A percentile compares a stretch with the other conserved stretches of the same genome.
phyloP scores from a whole-genome alignment of 2,888 invertebrate genomes.

The Rhamphomyia laevipes region DNA sequence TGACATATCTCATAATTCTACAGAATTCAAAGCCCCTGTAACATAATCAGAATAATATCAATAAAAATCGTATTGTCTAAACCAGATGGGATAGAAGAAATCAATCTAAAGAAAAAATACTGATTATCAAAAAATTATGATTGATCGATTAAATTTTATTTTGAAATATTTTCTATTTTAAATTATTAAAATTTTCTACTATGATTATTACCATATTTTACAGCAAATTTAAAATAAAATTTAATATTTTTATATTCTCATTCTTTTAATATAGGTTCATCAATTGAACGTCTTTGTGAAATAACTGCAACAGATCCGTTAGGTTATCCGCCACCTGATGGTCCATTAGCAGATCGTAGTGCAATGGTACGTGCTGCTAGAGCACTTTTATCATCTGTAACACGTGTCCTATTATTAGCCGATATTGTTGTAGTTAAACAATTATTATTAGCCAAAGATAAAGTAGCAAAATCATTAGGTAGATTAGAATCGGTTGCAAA shows the following conservation, averaged over 20 bases:
- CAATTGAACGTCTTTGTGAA: constrained; percentile 85
- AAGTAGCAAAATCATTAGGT: constrained; percentile 77
- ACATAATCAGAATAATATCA: no score
- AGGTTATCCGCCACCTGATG: constrained; percentile 45
- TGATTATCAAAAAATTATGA: no score
- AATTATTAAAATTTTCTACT: no score
- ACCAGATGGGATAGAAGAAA: no score
- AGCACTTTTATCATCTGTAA: constrained; percentile 87
- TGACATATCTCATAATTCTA: no score
- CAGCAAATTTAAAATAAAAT: background rate
- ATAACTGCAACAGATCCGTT: constrained; percentile 45
- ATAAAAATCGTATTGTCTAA: no score
- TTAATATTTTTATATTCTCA: no score
- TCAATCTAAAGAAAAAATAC: no score
- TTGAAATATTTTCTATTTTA: no score
- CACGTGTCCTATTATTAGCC: constrained; percentile 86
- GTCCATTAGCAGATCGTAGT: constrained; percentile 54
- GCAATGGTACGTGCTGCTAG: constrained; percentile 84
- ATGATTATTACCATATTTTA: no score
- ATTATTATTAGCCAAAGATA: constrained; percentile 88
- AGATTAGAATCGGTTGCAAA: constrained; percentile 78
- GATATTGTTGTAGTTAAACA: constrained; percentile 98
- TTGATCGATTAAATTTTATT: no score
- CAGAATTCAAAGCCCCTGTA: no score
- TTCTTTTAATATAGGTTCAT: constrained; percentile 54